Base-by-base conservation (phyloP, 2,113 vertebrate species). In the Poeciliopsis turrubarensis region DNA sequence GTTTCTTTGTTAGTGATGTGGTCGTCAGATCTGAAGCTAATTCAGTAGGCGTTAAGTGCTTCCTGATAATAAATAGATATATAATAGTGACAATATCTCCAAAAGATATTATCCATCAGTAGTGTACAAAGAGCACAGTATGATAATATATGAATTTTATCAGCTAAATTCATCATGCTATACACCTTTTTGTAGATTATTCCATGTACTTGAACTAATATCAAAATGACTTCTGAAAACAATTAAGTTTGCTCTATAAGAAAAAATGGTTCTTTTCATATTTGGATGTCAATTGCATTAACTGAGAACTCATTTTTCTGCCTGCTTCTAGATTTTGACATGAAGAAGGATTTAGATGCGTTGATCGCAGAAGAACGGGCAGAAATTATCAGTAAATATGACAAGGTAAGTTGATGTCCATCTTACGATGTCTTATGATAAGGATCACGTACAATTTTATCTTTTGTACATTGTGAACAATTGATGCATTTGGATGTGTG, bases 341-440 rank as follows among this genome's bases (percentile, higher is more conserved):
- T 97, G 96, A 97, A 97, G 96, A 98, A 97, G 89, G 96, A 98
- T 79, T 94, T 97, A 73, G 96, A 97, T 54, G 88, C 93, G 44
- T 77, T 97, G 92, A 96, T 97, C 94, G 93, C 94, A 89, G 95
- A 96, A 89, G 97, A 98, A 93, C 95, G 95, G 65, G 92, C 94
- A 51, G 96, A 97, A 67, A 96, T 97, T 70, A 89, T 98, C 87
- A 88, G 91, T 76, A 97, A 96, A 89, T 98, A 98, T 95, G 96
- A 97, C 80, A 96, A 95, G 96, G 97, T 96, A 79, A 80, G 87
- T 17, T 8, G 57, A 25, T 60, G n/a, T 22, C 68, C 26, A 32
- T 34, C 34, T 34, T 10, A 34, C 10, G 34, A 10, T 25, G 9
- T 25, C 51, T 54, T 25, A 9, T 54, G 15, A 10, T 25, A n/a